A percentile compares a stretch with the other conserved stretches of the same genome.
These are phyloP conservation scores for Bimastos eiseni DNA, from an alignment of 2,888 invertebrate species.

Conservation along the genomic window DNA sequence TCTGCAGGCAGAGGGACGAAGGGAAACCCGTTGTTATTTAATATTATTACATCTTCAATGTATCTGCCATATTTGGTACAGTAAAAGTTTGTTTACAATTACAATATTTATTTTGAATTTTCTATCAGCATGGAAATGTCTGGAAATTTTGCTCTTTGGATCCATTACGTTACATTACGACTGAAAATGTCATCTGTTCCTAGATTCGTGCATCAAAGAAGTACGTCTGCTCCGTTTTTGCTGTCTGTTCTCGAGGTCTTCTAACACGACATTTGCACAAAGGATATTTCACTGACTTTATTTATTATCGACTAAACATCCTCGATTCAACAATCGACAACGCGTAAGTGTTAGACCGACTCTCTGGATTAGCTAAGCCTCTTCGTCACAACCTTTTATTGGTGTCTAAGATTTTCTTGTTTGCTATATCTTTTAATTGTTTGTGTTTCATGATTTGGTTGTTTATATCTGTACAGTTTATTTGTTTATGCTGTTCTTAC, in stretches of 20 bases:
- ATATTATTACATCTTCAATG: background rate
- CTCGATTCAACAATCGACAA: slow-evolving; percentile 64
- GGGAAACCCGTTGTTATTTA: too few relatives aligned
- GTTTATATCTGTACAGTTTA: background rate
- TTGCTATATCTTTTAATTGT: background rate
- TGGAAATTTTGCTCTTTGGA: background rate
- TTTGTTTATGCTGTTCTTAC: background rate
- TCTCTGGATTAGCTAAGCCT: background rate
- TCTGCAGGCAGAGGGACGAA: too few relatives aligned
- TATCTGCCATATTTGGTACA: background rate
- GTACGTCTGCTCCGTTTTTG: slow-evolving; percentile 63
- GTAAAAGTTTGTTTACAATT: background rate
- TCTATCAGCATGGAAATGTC: background rate
- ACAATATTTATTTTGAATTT: background rate
- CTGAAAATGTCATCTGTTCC: background rate
- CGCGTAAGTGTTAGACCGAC: slow-evolving; percentile 56
- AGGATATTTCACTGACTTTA: slow-evolving; percentile 65
- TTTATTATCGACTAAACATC: slow-evolving; percentile 65
- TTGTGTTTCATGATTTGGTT: background rate
- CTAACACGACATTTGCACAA: slow-evolving; percentile 64
- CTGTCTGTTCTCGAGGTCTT: slow-evolving; percentile 64
- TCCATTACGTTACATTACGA: too few relatives aligned
- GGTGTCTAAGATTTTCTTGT: background rate
- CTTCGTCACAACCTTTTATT: background rate
- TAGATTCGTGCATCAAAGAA: slow-evolving; percentile 63